phyloP scores from a whole-genome alignment of 1,140 invertebrate species.

The Thereuonema tuberculata region DNA sequence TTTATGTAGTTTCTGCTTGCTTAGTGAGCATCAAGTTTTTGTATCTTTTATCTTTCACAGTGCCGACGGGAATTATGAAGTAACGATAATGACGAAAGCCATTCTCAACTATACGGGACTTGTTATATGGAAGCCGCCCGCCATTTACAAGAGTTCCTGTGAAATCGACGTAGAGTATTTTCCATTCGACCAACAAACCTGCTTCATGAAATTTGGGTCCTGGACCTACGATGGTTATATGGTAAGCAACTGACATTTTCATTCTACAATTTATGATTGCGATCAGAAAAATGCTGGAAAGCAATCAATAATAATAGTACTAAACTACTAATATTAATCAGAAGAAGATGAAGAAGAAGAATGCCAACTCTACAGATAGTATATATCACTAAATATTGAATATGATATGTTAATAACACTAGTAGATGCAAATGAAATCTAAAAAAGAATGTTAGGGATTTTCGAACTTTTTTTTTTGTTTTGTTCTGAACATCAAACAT shows the following conservation, averaged over 20 bases:
- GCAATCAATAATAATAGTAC: neutral
- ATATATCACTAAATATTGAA: too few relatives aligned
- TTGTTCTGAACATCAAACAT: too few relatives aligned
- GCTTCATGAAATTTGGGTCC: conserved; percentile 91
- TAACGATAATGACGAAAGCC: conserved; percentile 95
- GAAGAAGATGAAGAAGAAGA: too few relatives aligned
- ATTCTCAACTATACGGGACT: conserved; percentile 77
- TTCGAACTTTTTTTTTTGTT: too few relatives aligned
- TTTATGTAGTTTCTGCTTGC: too few relatives aligned
- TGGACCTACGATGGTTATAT: conserved; percentile 97
- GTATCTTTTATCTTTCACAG: conserved; percentile 40
- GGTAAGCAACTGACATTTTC: conserved; percentile 37
- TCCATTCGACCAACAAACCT: conserved; percentile 92
- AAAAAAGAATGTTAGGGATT: too few relatives aligned
- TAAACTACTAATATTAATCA: neutral
- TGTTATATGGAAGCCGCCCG: conserved; percentile 77
- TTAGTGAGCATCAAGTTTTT: too few relatives aligned
- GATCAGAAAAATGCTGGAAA: too few relatives aligned
- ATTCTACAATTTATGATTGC: too few relatives aligned
- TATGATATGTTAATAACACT: too few relatives aligned
- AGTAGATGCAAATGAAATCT: too few relatives aligned
- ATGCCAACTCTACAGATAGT: too few relatives aligned
- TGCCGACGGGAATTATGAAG: conserved; percentile 94
- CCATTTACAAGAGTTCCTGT: conserved; percentile 97
- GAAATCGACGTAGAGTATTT: conserved; percentile 91